A percentile compares a stretch with the other conserved stretches of the same genome.
These are phyloP conservation scores for Istiophorus platypterus DNA, from an alignment of 2,113 vertebrate species.

Conservation along the genomic window DNA sequence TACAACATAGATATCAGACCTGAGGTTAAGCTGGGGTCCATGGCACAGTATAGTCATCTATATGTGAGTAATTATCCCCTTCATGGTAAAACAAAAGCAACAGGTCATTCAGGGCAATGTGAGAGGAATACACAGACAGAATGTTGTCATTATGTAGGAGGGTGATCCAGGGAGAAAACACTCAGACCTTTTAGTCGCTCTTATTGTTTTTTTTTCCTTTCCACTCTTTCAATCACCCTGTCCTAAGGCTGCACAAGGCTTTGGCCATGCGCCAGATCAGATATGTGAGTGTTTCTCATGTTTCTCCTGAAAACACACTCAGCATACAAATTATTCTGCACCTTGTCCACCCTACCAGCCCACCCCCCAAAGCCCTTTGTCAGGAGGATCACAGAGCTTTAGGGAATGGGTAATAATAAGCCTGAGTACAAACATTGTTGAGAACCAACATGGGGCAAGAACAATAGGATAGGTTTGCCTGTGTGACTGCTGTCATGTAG, in stretches of 20 bases:
- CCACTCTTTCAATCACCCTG: slow-evolving; percentile 39
- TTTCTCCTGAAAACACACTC: slow-evolving; percentile 74
- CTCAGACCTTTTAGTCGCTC: slow-evolving; percentile 59
- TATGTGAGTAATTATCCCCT: slow-evolving; percentile 41
- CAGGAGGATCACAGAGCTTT: slow-evolving; percentile 72
- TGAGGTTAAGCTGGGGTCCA: slow-evolving; percentile 40
- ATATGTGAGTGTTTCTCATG: slow-evolving; percentile 65
- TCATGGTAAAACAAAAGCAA: slow-evolving; percentile 42
- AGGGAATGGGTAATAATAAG: slow-evolving; percentile 76
- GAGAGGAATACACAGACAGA: slow-evolving; percentile 15
- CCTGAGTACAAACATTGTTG: slow-evolving; percentile 62
- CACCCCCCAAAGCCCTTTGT: slow-evolving; percentile 59
- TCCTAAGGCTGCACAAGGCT: slow-evolving; percentile 64
- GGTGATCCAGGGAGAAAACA: slow-evolving; percentile 51
- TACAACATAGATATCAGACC: slow-evolving; percentile 50
- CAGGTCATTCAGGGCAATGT: slow-evolving; percentile 57
- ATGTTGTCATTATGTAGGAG: slow-evolving; percentile 27
- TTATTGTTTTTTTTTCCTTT: slow-evolving; percentile 13
- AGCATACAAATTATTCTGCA: slow-evolving; percentile 74
- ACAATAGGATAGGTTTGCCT: slow-evolving; percentile 61
- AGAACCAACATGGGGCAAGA: slow-evolving; percentile 55
- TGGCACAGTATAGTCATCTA: slow-evolving; percentile 15
- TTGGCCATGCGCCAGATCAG: slow-evolving; percentile 78
- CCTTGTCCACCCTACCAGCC: slow-evolving; percentile 40
- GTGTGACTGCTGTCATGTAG: slow-evolving; percentile 63